A percentile compares a stretch with the other conserved stretches of the same genome.
Conservation (phyloP, 2,113 vertebrate genomes). For the Lepisosteus oculatus region DNA sequence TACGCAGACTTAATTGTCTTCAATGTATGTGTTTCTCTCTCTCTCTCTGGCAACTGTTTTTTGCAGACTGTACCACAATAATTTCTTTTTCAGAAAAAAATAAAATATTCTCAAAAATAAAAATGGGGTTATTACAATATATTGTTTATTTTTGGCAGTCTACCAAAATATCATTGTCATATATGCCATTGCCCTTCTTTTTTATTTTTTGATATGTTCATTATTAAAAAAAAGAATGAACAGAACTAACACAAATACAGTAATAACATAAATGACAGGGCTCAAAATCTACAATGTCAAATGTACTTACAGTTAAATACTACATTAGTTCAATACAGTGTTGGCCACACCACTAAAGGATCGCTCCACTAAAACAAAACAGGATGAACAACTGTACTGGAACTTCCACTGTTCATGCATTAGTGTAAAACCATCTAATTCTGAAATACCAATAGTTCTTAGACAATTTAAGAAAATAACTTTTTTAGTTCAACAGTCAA, state of each 20-base stretch:
- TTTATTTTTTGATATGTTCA: neutral
- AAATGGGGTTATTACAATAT: neutral
- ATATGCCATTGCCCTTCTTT: slow-evolving; percentile 13
- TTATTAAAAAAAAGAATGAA: slow-evolving; percentile 11
- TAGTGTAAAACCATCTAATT: neutral
- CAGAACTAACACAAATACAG: slow-evolving; percentile 12
- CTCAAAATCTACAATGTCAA: neutral
- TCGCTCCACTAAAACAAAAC: neutral
- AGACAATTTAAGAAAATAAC: too few species aligned
- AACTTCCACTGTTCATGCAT: neutral
- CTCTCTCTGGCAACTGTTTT: slow-evolving; percentile 11
- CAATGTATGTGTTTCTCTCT: neutral
- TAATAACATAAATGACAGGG: neutral
- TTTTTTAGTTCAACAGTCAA: too few species aligned
- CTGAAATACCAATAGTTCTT: neutral
- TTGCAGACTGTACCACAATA: neutral
- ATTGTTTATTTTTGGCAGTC: slow-evolving; percentile 36
- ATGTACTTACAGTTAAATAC: neutral
- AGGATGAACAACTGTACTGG: neutral
- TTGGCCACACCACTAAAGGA: neutral
- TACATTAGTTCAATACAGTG: neutral
- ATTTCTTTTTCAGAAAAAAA: neutral
- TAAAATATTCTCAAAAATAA: neutral
- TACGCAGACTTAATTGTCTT: too few species aligned
- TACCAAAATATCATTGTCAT: slow-evolving; percentile 20